These are phyloP conservation scores for Heteropelma amictum DNA, from an alignment of 2,888 invertebrate species.

Conservation along the genomic window DNA sequence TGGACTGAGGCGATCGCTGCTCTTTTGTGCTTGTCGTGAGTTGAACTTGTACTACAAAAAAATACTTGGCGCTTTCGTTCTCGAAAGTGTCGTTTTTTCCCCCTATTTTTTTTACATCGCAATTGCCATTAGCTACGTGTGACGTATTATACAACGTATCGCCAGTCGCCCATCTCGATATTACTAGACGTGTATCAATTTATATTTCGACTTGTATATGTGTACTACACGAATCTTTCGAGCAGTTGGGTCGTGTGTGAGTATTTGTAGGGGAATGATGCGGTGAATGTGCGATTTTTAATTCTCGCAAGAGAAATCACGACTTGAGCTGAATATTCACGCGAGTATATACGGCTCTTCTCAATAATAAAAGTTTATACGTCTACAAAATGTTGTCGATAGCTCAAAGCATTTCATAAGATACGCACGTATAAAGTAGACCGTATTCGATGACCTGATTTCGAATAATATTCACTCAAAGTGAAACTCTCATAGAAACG, in stretches of 20 bases:
- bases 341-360: too few species aligned
- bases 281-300: neutral
- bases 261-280: constrained; percentile 1
- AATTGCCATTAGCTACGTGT: neutral
- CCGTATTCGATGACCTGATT: neutral
- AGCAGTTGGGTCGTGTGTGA: constrained; percentile 9
- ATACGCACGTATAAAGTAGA: neutral
- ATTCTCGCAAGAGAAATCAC: neutral
- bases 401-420: neutral
- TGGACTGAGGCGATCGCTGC: constrained; percentile 39
- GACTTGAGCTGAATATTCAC: neutral
- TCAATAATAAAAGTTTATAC: too few species aligned
- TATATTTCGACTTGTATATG: neutral
- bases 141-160: neutral
- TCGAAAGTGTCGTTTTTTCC: neutral
- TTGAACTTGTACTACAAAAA: constrained; percentile 37
- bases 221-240: too few species aligned
- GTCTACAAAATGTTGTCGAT: neutral
- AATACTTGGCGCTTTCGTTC: constrained; percentile 6
- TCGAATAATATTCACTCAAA: too few species aligned
- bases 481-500: too few species aligned
- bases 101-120: neutral
- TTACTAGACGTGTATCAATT: neutral
- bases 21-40: constrained; percentile 35
- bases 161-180: neutral